phyloP scores from a whole-genome alignment of 2,797 vertebrate genomes.

The Coranthus polyacanthus region DNA sequence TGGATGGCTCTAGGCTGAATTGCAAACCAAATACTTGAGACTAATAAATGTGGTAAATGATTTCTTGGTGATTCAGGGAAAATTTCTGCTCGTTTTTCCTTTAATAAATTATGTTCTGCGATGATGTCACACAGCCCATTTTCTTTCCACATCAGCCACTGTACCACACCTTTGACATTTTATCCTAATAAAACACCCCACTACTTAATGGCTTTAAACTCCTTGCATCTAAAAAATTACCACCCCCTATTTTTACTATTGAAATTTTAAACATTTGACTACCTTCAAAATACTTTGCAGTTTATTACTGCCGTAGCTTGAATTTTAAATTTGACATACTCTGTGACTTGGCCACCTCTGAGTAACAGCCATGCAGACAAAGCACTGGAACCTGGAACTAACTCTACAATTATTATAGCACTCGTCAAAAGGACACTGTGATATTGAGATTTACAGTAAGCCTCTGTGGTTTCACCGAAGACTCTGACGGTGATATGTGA shows the following conservation, averaged over 20 bases:
- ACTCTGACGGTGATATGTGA: constrained; percentile 32
- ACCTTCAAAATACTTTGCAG: too few relatives aligned
- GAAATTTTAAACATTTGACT: too few relatives aligned
- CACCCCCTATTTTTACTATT: too few relatives aligned
- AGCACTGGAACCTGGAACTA: constrained; percentile 25
- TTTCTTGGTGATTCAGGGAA: constrained; percentile 51
- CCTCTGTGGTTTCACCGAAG: constrained; percentile 9
- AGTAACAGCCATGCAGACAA: constrained; percentile 20
- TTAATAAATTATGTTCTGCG: constrained; percentile 58
- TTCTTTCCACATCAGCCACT: constrained; percentile 29
- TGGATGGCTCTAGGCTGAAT: constrained; percentile 52
- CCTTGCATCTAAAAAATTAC: too few relatives aligned
- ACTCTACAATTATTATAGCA: constrained; percentile 17
- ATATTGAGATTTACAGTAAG: constrained; percentile 43
- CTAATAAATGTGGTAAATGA: constrained; percentile 66
- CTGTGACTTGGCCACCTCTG: constrained; percentile 49
- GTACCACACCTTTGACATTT: constrained; percentile 13
- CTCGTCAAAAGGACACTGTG: constrained; percentile 70
- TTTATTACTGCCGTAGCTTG: constrained; percentile 19
- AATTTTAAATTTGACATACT: constrained; percentile 51
- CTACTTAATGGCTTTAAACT: too few relatives aligned
- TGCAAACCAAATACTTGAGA: constrained; percentile 49
- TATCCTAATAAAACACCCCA: too few relatives aligned
- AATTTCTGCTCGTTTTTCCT: constrained; percentile 37
- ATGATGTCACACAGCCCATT: constrained; percentile 39